Evolutionary conservation across 2,888 invertebrate genomes (phyloP).

Genomic region (Pandemis heparana): DNA sequence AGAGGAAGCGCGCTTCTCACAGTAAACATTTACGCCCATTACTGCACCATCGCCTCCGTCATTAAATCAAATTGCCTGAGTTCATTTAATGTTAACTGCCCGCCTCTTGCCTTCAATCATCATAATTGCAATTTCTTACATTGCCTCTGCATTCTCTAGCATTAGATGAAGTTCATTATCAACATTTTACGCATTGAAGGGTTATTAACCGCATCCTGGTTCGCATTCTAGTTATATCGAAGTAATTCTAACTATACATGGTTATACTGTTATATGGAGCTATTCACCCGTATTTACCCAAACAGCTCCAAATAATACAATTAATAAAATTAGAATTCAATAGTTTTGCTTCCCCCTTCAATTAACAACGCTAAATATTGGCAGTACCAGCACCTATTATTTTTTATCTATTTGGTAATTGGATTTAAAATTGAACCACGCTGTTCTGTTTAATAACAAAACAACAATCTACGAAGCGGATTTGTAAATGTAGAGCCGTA

Average conservation of each 20-base stretch:
- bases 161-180: conserved; percentile 45
- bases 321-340: not conserved
- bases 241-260: not conserved
- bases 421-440: conserved; percentile 8
- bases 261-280: too few species aligned
- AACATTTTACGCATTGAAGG: conserved; percentile 23
- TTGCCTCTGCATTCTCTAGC: conserved; percentile 58
- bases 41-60: conserved; percentile 50
- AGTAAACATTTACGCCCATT: conserved; percentile 54
- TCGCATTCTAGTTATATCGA: conserved; percentile 4
- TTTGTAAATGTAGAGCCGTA: conserved; percentile 10
- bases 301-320: not conserved
- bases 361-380: not conserved
- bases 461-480: conserved; percentile 12
- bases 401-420: conserved; percentile 8
- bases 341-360: not conserved
- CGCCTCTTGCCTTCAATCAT: conserved; percentile 60
- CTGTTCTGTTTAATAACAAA: conserved; percentile 11
- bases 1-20: conserved; percentile 42
- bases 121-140: conserved; percentile 63
- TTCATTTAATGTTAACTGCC: conserved; percentile 63
- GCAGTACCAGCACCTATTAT: not conserved
- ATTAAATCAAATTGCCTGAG: conserved; percentile 69
- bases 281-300: too few species aligned
- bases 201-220: conserved; percentile 15